Evolutionary conservation across 2,797 vertebrate species (phyloP), one percentile per base, ranked within the genome.

Genomic region (Bucorvus abyssinicus): DNA sequence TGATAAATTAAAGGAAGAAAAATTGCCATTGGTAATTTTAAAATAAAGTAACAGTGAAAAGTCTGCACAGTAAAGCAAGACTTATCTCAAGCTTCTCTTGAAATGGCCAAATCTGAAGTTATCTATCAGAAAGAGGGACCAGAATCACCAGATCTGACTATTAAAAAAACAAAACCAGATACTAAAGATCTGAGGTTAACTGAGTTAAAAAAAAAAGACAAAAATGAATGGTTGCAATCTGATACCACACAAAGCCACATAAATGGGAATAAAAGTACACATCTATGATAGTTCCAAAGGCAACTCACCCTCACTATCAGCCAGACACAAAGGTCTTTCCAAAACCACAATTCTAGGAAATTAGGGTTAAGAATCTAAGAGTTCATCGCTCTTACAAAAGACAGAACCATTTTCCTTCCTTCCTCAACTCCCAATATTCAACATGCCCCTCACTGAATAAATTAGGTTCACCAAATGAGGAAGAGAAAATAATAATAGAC

Each of bases 341-440:
- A 79, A 87, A 52, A n/a, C 2, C 16, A 65, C 19, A 79, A 27
- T 22, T 56, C 23, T n/a, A 64, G 22, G n/a, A 87, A 91, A 64
- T 18, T 8, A 34, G 9, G 2, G 19, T 38, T 74, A 77, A 47
- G 0, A 50, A 73, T n/a, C 38, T 45, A 15, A 16, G 6, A 64
- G n/a, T 57, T 74, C 45, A 12, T 21, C 53, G 19, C 13, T 64
- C 19, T 80, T 30, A 32, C 2, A 71, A 80, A 17, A 63, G 32
- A 76, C 0, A 3, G 29, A 60, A 17, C 1, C 1, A 32, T 29
- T 64, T 67, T 47, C 15, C 22, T 8, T 20, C 7, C 4, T 70
- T 82, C 38, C n/a, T 76, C 71, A 87, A 65, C 14, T 56, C 12
- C 27, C 26, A 61, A 45, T 4, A 59, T 2, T 26, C 29, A 83